These are phyloP conservation scores for Periphyllus acericola DNA, from an alignment of 2,888 invertebrate genomes.

Conservation along the genomic window DNA sequence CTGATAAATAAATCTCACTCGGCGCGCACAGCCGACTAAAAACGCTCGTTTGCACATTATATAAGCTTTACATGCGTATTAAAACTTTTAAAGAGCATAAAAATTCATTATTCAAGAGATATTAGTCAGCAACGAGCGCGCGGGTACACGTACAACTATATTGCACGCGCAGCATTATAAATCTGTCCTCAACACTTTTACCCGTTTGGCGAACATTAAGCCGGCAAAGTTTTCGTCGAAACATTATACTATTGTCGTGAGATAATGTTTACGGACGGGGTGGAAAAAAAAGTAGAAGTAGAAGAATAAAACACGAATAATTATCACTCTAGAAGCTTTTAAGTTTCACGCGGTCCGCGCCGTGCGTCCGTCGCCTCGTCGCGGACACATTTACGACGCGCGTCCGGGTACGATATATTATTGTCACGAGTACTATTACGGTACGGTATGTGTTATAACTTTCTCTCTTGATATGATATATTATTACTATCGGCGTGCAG, in stretches of 20 bases:
- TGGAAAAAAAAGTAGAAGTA: too few relatives aligned
- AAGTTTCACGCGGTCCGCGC: background rate
- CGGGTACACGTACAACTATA: too few relatives aligned
- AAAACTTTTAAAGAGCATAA: conserved; percentile 53
- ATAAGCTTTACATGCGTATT: conserved; percentile 37
- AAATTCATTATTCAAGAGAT: conserved; percentile 55
- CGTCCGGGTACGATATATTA: background rate
- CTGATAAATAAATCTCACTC: conserved; percentile 33
- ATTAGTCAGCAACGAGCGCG: background rate
- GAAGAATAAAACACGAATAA: background rate
- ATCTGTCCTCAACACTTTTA: conserved; percentile 24
- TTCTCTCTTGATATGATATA: too few relatives aligned
- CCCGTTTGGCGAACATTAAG: conserved; percentile 8
- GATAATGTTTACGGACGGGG: background rate
- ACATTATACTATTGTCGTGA: background rate
- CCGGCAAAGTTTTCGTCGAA: conserved; percentile 25
- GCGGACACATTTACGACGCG: background rate
- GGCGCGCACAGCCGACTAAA: background rate
- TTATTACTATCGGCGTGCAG: background rate
- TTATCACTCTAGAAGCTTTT: background rate
- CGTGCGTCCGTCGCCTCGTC: background rate
- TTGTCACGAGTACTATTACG: background rate
- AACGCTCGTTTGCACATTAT: conserved; percentile 25
- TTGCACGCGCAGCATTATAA: conserved; percentile 16
- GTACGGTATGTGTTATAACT: too few relatives aligned